Base-by-base conservation (phyloP, 2,888 invertebrate species). In the Luffia ferchaultella region DNA sequence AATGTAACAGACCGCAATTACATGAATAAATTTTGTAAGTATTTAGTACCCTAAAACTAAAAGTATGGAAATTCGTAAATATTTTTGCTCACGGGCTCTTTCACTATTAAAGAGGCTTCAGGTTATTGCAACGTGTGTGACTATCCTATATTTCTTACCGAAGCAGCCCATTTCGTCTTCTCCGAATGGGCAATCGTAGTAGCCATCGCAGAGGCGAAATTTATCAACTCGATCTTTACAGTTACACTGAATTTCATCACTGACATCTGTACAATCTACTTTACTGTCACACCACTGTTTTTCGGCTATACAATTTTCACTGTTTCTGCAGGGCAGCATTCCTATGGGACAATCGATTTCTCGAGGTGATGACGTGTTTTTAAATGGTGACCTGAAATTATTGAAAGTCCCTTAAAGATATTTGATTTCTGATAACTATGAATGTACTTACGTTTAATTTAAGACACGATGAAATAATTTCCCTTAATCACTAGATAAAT, bases 91-190 rank as follows among this genome's bases (percentile, higher is more conserved):
- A n/a, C n/a, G n/a, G n/a, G n/a, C n/a, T n/a, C n/a, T n/a, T n/a
- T n/a, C n/a, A n/a, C n/a, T n/a, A n/a, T n/a, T n/a, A n/a, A n/a
- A n/a, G n/a, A n/a, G n/a, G n/a, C n/a, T n/a, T n/a, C n/a, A n/a
- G n/a, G n/a, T n/a, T n/a, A n/a, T n/a, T n/a, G n/a, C n/a, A n/a
- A n/a, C n/a, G n/a, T n/a, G n/a, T n/a, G n/a, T n/a, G n/a, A n/a
- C n/a, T n/a, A n/a, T n/a, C n/a, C n/a, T n/a, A n/a, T n/a, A n/a
- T n/a, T n/a, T n/a, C n/a, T 76, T 76, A 91, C 93, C 92, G 63
- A 88, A 88, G 66, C 94, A 95, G 17, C 89, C 91, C 60, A 89
- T 73, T 76, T 95, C 94, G 62, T 94, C 94, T 76, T 92, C 93
- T 17, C 90, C 92, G 59, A 87, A 86, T 0, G 93, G 94, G 67